Evolutionary conservation across 2,888 invertebrate species (phyloP), one percentile per base, ranked within the genome.

Genomic region (Actias luna): DNA sequence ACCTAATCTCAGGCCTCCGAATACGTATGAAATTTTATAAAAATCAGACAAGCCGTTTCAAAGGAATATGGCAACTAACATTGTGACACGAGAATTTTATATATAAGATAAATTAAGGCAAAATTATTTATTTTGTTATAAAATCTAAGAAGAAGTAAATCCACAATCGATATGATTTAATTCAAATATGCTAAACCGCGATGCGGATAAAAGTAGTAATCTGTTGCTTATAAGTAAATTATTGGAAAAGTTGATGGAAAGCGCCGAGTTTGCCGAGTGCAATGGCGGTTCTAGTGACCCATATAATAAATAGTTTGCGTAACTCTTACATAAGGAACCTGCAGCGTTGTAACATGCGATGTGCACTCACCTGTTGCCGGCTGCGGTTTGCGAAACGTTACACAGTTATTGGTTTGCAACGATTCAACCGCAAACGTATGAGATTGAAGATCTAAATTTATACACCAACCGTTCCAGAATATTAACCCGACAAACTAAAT

Each of bases 261-360:
- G n/a, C n/a, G n/a, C 27, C 42, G n/a, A 29, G 46, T 50, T 60
- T 35, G 16, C 7, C 27, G 25, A 22, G 18, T 42, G 55, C 55
- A 29, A 18, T 58, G 65, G 5, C 31, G 39, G 59, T 59, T 57
- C 55, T 42, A 63, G 39, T 61, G 82, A 81, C 85, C 87, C 73
- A 85, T 89, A 81, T 83, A 76, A 60, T 63, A 29, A 57, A 64
- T 50, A 27, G 64, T 61, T 88, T 87, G 81, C 82, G 74, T 79
- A 82, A 87, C 62, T 36, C 71, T 82, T 84, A 83, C 84, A 74
- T 76, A 84, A 85, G 72, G 73, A 69, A 72, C 65, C 59, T 68
- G 72, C 73, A 74, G 71, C 67, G 66, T 65, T 64, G 73, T 72
- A 77, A 77, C 86, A 85, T 86, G 87, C 87, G 80, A 86, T 87